A percentile compares a stretch with the other conserved stretches of the same genome.
Evolutionary conservation across 2,797 vertebrate genomes (phyloP).

Genomic region (Myotis vivesi): DNA sequence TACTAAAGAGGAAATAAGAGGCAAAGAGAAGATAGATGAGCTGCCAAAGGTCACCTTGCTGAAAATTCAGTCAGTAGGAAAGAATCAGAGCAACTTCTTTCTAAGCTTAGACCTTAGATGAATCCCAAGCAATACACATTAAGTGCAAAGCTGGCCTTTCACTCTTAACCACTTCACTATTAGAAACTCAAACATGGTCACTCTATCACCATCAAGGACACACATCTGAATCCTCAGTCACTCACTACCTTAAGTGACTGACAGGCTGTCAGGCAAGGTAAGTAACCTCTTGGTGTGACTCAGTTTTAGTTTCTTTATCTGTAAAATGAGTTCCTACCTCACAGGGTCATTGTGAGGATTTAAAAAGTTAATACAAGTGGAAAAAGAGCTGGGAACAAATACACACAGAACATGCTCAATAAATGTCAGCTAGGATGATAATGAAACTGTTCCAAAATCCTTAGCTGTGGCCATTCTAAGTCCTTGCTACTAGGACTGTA

Average conservation of each 20-base stretch:
- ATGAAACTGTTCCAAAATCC: neutral
- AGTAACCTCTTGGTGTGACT: neutral
- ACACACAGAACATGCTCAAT: neutral
- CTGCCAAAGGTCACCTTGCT: neutral
- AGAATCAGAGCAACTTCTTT: neutral
- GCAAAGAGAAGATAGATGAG: neutral
- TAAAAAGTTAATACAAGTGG: neutral
- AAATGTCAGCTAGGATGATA: neutral
- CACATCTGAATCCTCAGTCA: neutral
- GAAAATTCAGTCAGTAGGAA: neutral
- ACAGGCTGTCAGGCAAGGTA: neutral
- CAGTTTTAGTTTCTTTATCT: constrained; percentile 20
- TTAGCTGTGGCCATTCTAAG: neutral
- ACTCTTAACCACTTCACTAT: neutral
- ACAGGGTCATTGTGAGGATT: neutral
- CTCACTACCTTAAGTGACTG: neutral
- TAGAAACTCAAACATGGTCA: neutral
- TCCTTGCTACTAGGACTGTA: neutral
- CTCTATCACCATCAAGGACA: neutral
- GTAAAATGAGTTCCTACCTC: neutral
- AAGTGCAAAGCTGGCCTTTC: neutral
- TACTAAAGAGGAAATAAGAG: constrained; percentile 1
- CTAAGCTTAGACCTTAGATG: neutral
- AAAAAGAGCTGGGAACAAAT: neutral
- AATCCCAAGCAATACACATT: neutral